Evolutionary conservation across 2,888 invertebrate genomes (phyloP).

Genomic region (Heliconius aoede): DNA sequence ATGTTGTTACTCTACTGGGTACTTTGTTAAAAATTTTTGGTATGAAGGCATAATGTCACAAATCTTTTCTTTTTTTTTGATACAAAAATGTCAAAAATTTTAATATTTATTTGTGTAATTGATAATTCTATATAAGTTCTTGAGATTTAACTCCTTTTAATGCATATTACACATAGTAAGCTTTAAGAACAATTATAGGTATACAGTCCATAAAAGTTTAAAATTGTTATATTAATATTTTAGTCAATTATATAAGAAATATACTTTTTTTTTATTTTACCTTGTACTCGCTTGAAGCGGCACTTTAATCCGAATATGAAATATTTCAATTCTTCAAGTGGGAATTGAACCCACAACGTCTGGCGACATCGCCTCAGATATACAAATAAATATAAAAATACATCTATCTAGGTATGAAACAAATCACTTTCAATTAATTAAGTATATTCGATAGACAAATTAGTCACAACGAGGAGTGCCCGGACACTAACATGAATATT

Average conservation of each 20-base stretch:
- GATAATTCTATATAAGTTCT: too few relatives aligned
- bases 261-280: too few relatives aligned
- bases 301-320: too few relatives aligned
- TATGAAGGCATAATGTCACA: background rate
- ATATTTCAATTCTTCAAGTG: too few relatives aligned
- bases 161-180: too few relatives aligned
- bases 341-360: too few relatives aligned
- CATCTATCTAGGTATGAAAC: background rate
- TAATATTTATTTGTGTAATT: too few relatives aligned
- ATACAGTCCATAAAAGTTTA: background rate
- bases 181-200: too few relatives aligned
- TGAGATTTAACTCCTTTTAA: too few relatives aligned
- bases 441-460: conserved; percentile 11
- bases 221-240: background rate
- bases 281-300: too few relatives aligned
- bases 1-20: background rate
- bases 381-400: background rate
- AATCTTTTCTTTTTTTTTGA: background rate
- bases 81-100: background rate
- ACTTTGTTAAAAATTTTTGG: background rate
- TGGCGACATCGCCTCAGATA: background rate
- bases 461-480: background rate
- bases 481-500: conserved; percentile 15
- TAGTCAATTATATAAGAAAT: background rate
- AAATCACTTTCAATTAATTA: background rate